A percentile compares a stretch with the other conserved stretches of the same genome.
Evolutionary conservation across 2,113 vertebrate genomes (phyloP).

Genomic region (Stomatorhinus ivindoensis): DNA sequence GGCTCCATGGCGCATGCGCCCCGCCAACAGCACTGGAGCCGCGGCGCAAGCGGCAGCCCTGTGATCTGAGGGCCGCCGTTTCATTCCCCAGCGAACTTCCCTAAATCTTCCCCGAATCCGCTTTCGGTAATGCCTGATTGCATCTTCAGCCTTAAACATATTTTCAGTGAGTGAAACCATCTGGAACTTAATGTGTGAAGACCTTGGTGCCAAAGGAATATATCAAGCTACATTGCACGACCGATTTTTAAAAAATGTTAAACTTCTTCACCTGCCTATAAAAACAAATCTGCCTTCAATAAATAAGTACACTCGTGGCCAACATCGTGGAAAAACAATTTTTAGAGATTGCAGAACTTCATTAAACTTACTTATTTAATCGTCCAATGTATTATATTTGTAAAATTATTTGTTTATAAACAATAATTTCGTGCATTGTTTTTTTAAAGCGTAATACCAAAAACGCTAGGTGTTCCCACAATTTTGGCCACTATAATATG

Average conservation of each 20-base stretch:
- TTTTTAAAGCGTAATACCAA: background rate
- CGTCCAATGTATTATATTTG: background rate
- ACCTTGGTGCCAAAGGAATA: background rate
- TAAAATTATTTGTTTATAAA: background rate
- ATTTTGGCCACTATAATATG: background rate
- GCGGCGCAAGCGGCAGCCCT: background rate
- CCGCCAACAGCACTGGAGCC: background rate
- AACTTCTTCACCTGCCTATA: background rate
- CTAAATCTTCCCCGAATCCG: background rate
- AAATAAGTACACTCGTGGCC: background rate
- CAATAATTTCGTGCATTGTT: background rate
- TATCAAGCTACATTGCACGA: background rate
- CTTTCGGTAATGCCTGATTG: background rate
- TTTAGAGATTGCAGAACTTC: background rate
- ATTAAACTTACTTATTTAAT: background rate
- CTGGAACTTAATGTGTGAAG: background rate
- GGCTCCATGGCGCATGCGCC: background rate
- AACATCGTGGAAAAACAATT: background rate
- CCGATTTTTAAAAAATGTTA: background rate
- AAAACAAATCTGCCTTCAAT: background rate
- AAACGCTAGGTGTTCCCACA: background rate
- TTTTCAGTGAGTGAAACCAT: constrained; percentile 1
- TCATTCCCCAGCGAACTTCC: background rate
- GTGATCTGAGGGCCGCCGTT: background rate
- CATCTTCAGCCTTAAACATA: background rate